A percentile compares a stretch with the other conserved stretches of the same genome.
These are phyloP conservation scores for Hirudinaria manillensis DNA, from an alignment of 2,888 invertebrate genomes.

Conservation along the genomic window DNA sequence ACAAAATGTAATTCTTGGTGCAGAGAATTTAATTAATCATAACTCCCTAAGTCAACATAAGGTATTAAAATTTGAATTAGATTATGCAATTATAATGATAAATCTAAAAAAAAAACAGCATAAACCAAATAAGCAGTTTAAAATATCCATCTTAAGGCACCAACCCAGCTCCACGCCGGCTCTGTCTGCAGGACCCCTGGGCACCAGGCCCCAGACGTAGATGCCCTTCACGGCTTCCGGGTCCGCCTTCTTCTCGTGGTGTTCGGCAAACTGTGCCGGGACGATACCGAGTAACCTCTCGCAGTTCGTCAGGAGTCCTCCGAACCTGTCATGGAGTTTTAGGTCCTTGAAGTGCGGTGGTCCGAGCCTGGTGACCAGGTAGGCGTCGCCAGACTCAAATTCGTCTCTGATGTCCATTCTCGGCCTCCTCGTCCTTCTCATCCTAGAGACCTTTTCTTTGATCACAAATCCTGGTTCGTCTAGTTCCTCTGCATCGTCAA, in stretches of 20 bases:
- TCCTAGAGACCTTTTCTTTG: neutral
- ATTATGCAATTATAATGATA: no score
- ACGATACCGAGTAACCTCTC: constrained; percentile 11
- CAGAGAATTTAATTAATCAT: no score
- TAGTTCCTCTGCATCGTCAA: neutral
- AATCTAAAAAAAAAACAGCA: no score
- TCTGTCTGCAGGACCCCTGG: constrained; percentile 64
- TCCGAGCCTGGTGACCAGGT: constrained; percentile 1
- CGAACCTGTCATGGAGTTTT: constrained; percentile 1
- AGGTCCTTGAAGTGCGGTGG: neutral
- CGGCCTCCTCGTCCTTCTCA: neutral
- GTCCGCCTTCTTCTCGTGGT: neutral
- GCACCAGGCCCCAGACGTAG: constrained; percentile 66
- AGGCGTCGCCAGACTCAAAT: constrained; percentile 14
- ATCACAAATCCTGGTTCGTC: neutral
- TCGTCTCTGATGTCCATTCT: constrained; percentile 2
- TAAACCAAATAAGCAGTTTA: no score
- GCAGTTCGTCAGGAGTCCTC: constrained; percentile 3
- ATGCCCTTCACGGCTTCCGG: constrained; percentile 2
- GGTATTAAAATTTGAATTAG: no score
- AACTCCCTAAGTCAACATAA: no score
- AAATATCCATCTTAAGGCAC: no score
- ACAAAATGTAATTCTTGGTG: no score
- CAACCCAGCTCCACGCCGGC: constrained; percentile 66
- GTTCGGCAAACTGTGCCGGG: constrained; percentile 17